Evolutionary conservation across 2,888 invertebrate genomes (phyloP), one percentile per base, ranked within the genome.

Genomic region (Agriopis leucophaearia): DNA sequence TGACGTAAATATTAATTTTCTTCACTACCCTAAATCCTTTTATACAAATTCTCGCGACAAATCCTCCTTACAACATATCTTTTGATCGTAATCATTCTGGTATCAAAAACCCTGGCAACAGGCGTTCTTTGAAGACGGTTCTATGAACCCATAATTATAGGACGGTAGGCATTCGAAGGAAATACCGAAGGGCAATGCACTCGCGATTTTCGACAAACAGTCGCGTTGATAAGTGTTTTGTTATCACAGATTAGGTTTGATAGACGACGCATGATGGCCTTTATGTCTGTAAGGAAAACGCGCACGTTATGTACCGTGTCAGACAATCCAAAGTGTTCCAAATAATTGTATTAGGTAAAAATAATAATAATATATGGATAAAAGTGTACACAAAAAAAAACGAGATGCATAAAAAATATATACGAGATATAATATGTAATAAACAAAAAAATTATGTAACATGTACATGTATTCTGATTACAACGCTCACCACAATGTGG

Each of bases 61-160:
- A 44, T 2, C 45, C 13, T 38, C 13, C 50, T 51, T 0, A 5
- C n/a, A 27, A 8, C 35, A 35, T 51, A 51, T 51, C 15, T 45
- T 51, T 57, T 57, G 57, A 45, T 57, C 57, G 44, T 57, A 57
- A 57, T 57, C 45, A 45, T 15, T 48, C 13, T 38, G 38, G 36
- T 58, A 48, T 38, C 47, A 58, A 15, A 47, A 54, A 48, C 48
- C 45, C 5, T 8, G 15, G 40, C 27, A 40, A 45, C 18, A 5
- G 10, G 12, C 16, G n/a, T 35, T n/a, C 54, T 62, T 47, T 54
- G 45, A 54, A 44, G 38, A 38, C 27, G n/a, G 27, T 13, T 42
- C 18, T 38, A 40, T 1, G 18, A 54, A 54, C 52, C 52, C 52
- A 8, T 54, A 38, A 54, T 54, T 38, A 54, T 38, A 54, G 52